Base-by-base conservation (phyloP, 2,113 vertebrate genomes). In the Coreoperca whiteheadi region DNA sequence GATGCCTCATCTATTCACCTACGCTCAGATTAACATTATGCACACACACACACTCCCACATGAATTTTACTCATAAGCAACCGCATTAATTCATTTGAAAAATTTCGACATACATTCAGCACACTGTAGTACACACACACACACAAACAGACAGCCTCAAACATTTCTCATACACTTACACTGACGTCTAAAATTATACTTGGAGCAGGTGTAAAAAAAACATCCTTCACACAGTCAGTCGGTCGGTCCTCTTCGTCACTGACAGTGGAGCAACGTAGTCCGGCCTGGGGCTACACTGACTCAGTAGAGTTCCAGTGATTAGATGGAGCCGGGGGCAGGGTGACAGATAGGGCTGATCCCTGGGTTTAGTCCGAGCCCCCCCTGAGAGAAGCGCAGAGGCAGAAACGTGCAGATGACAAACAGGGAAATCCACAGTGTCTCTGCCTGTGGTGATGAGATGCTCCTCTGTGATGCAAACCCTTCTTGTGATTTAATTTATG, bases 301-400 rank as follows among this genome's bases (percentile, higher is more conserved):
- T 79, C 57, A 59, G 48, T 11, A 7, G 54, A 76, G 37, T 23
- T 68, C 32, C 57, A 65, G 79, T 37, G 85, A 82, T 87, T 82
- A 84, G 74, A 79, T 53, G 53, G 71, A 75, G 77, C 87, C 65
- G n/a, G n/a, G 46, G 56, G 74, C 68, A 3, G 60, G 1, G n/a
- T 54, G 66, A 68, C 48, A 25, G 70, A 70, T 25, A 9, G 70
- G 14, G 21, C 46, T 57, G 69, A 81, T 71, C 54, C 50, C 41
- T 2, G 77, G 59, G 30, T 73, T 84, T 28, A 70, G 59, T 71
- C 65, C 1, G 8, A 41, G 12, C 46, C 78, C 37, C 78, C 37
- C 30, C 28, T 2, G 14, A 61, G 56, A 53, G 25, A 6, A 12
- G 5, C 7, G 0, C 25, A 51, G 21, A 64, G n/a, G 64, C 37